Conservation (phyloP, 2,888 invertebrate genomes). For the Caenorhabditis angaria region DNA sequence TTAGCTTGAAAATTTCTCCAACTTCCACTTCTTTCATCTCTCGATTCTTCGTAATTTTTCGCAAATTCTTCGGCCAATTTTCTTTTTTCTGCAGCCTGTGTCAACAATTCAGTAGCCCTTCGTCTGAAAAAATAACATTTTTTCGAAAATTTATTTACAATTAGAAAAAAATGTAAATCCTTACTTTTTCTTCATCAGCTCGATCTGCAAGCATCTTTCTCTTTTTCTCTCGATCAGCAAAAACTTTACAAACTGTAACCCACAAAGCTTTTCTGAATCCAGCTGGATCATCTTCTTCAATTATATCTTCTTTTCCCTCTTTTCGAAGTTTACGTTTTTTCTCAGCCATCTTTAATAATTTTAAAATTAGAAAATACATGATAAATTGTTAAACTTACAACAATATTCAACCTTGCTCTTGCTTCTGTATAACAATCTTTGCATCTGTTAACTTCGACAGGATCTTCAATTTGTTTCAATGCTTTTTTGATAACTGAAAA, state of each 20-base stretch:
- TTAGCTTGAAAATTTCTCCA: slow-evolving; percentile 69
- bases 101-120: slow-evolving; percentile 89
- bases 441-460: slow-evolving; percentile 90
- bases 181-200: slow-evolving; percentile 85
- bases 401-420: slow-evolving; percentile 89
- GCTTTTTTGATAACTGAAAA: slow-evolving; percentile 82
- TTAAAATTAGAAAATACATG: no score
- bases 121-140: slow-evolving; percentile 16
- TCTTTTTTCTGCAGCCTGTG: slow-evolving; percentile 88
- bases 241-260: slow-evolving; percentile 82
- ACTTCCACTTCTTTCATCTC: slow-evolving; percentile 70
- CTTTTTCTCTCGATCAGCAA: slow-evolving; percentile 90
- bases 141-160: not conserved
- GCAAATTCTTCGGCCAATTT: slow-evolving; percentile 95
- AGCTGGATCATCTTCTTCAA: slow-evolving; percentile 69
- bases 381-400: slow-evolving; percentile 77
- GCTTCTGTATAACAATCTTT: slow-evolving; percentile 97
- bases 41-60: slow-evolving; percentile 87
- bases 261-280: slow-evolving; percentile 67
- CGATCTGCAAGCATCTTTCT: slow-evolving; percentile 85
- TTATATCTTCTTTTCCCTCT: slow-evolving; percentile 77
- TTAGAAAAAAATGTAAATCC: no score
- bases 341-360: slow-evolving; percentile 81
- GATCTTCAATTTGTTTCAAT: slow-evolving; percentile 82
- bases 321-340: slow-evolving; percentile 90